These are phyloP conservation scores for Drosophila suboccidentalis DNA, from an alignment of 2,888 invertebrate species.

Conservation along the genomic window DNA sequence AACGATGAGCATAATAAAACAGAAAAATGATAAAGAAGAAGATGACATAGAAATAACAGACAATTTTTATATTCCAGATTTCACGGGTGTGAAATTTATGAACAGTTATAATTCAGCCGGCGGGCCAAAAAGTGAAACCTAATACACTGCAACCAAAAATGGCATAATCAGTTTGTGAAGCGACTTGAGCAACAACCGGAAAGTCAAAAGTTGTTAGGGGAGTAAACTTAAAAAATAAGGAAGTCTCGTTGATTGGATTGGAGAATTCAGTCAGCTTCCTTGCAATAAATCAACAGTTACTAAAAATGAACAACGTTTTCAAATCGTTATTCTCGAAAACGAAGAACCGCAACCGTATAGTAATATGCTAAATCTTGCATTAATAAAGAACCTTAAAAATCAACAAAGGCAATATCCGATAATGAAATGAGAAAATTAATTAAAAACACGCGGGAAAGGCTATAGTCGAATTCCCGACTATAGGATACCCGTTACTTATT, in stretches of 20 bases:
- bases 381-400: too few species aligned
- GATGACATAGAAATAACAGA: constrained; percentile 31
- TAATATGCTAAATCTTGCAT: too few species aligned
- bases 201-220: too few species aligned
- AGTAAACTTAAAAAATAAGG: not conserved
- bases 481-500: too few species aligned
- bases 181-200: not conserved
- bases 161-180: constrained; percentile 10
- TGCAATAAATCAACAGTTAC: constrained; percentile 2
- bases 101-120: constrained; percentile 70
- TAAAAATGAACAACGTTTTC: not conserved
- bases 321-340: not conserved
- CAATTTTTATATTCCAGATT: constrained; percentile 71
- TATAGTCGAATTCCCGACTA: too few species aligned
- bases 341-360: too few species aligned
- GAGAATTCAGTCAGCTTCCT: too few species aligned
- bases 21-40: constrained; percentile 21
- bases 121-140: constrained; percentile 43
- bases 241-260: not conserved
- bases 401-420: too few species aligned
- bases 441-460: too few species aligned
- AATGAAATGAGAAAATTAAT: too few species aligned
- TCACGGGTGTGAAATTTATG: constrained; percentile 70
- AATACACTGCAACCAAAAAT: constrained; percentile 30
- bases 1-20: constrained; percentile 39